Percentiles rank a stretch among this genome's conserved stretches.
Conservation (phyloP, 1,140 invertebrate species). For the Pseudoatta argentina region DNA sequence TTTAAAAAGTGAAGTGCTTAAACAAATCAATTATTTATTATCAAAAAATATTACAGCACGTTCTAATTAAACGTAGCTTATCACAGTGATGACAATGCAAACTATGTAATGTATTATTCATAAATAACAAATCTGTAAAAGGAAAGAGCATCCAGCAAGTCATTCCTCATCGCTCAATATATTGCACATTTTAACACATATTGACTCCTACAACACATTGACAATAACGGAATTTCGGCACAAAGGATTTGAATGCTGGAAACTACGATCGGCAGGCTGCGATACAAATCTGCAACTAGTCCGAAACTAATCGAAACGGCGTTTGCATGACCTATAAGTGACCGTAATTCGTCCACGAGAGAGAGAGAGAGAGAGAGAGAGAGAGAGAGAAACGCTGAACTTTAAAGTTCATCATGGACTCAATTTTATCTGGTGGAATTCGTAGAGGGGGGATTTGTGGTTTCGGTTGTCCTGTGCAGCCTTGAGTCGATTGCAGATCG, state of each 20-base stretch:
- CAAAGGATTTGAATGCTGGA: conserved; percentile 11
- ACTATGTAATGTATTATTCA: neutral
- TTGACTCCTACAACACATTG: neutral
- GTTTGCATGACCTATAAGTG: conserved; percentile 47
- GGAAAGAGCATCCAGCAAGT: neutral
- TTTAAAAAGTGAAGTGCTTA: neutral
- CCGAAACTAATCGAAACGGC: conserved; percentile 26
- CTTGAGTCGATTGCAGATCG: conserved; percentile 14
- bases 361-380: no score
- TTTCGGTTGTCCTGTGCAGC: conserved; percentile 34
- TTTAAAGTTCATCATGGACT: conserved; percentile 62
- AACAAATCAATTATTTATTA: neutral
- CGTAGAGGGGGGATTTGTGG: neutral
- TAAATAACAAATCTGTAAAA: neutral
- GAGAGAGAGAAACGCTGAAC: conserved; percentile 30
- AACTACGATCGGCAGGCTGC: neutral
- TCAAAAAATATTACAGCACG: neutral
- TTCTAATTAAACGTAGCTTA: neutral
- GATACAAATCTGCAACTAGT: conserved; percentile 14
- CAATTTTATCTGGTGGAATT: neutral
- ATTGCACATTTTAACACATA: neutral
- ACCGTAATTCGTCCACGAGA: conserved; percentile 36
- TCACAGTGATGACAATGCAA: neutral
- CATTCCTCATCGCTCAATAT: neutral
- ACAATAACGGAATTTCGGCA: neutral